Conservation (phyloP, 2,888 invertebrate genomes). For the Calameuta filiformis region DNA sequence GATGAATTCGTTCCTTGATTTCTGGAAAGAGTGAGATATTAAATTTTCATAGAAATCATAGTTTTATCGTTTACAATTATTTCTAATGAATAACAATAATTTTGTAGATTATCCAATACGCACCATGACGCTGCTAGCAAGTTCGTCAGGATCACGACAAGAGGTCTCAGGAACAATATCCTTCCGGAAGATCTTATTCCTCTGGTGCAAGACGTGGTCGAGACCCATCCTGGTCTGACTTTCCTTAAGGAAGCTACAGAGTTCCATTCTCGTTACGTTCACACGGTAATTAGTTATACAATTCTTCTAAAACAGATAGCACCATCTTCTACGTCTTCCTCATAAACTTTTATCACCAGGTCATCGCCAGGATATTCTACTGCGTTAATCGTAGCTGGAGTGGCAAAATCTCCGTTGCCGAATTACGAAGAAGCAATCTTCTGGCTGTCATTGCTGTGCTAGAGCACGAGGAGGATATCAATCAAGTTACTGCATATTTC, state of each 20-base stretch:
- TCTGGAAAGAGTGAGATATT: slow-evolving; percentile 89
- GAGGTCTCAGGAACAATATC: slow-evolving; percentile 75
- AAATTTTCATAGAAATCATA: neutral
- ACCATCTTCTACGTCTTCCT: neutral
- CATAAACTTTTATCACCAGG: slow-evolving; percentile 68
- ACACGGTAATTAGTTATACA: slow-evolving; percentile 76
- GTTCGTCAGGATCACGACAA: slow-evolving; percentile 87
- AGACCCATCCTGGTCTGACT: slow-evolving; percentile 96
- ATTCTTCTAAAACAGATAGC: neutral
- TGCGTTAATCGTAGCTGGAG: slow-evolving; percentile 98
- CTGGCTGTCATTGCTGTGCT: slow-evolving; percentile 80
- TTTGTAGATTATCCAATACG: slow-evolving; percentile 77
- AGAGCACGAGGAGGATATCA: slow-evolving; percentile 97
- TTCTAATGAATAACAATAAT: neutral
- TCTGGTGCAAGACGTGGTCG: slow-evolving; percentile 96
- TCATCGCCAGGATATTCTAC: slow-evolving; percentile 97
- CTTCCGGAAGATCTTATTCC: slow-evolving; percentile 94
- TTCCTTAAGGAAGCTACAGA: slow-evolving; percentile 98
- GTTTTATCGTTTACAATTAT: neutral
- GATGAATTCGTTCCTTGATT: slow-evolving; percentile 85
- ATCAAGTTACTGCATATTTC: slow-evolving; percentile 89
- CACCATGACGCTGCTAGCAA: slow-evolving; percentile 91
- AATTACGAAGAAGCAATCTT: slow-evolving; percentile 91
- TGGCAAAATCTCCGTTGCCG: slow-evolving; percentile 87
- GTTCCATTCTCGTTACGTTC: slow-evolving; percentile 98